Conservation (phyloP, 1,140 invertebrate species). For the Drosophila varians region DNA sequence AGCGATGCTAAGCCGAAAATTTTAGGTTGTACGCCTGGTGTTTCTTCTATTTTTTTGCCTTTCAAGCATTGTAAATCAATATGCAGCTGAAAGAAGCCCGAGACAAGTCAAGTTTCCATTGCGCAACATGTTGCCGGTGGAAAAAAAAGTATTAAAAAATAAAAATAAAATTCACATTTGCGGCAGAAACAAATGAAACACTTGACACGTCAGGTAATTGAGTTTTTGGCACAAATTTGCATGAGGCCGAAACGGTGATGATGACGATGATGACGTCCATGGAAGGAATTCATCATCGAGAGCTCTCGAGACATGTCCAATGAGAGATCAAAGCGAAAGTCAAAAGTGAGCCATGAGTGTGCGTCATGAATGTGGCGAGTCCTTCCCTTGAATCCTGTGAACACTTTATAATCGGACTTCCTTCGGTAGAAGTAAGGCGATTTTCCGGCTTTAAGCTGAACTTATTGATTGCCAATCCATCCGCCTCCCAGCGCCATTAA, state of each 20-base stretch:
- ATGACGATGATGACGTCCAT: slow-evolving; percentile 36
- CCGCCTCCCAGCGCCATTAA: slow-evolving; percentile 36
- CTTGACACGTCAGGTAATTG: slow-evolving; percentile 52
- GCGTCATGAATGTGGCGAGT: background rate
- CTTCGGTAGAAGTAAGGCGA: slow-evolving; percentile 1
- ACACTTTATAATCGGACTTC: too few relatives aligned
- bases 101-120: slow-evolving; percentile 21
- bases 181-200: slow-evolving; percentile 36
- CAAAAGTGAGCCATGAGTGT: slow-evolving; percentile 35
- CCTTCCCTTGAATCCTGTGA: background rate
- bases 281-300: slow-evolving; percentile 42
- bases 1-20: slow-evolving; percentile 35
- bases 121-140: slow-evolving; percentile 27
- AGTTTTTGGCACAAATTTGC: slow-evolving; percentile 56
- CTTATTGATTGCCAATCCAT: slow-evolving; percentile 38
- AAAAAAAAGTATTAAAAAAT: background rate
- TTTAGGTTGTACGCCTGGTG: slow-evolving; percentile 13
- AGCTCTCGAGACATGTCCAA: slow-evolving; percentile 46
- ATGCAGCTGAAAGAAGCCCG: slow-evolving; percentile 23
- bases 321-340: slow-evolving; percentile 57
- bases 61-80: slow-evolving; percentile 48
- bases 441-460: slow-evolving; percentile 15
- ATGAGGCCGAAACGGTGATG: slow-evolving; percentile 37
- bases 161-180: slow-evolving; percentile 13
- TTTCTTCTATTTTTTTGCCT: slow-evolving; percentile 26